Percentiles rank a stretch among this genome's conserved stretches.
phyloP scores from a whole-genome alignment of 2,888 invertebrate genomes.

The Sminthurinus aureus region DNA sequence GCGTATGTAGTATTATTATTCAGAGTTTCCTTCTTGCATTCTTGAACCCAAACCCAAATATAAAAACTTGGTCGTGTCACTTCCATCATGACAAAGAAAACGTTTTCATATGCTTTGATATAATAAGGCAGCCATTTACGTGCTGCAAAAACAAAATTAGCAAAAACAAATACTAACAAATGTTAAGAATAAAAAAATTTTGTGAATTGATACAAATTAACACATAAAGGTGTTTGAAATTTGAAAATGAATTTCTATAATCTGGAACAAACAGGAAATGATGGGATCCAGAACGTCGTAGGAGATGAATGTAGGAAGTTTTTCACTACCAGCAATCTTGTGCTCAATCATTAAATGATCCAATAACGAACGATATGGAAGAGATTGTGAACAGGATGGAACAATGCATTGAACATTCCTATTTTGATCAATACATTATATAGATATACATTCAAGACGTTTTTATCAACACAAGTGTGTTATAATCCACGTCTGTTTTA shows the following conservation, averaged over 20 bases:
- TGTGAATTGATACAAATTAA: not conserved
- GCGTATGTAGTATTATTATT: slow-evolving; percentile 40
- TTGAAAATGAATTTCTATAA: not conserved
- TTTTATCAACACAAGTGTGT: not conserved
- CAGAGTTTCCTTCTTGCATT: slow-evolving; percentile 44
- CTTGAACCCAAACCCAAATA: slow-evolving; percentile 55
- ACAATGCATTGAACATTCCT: slow-evolving; percentile 53
- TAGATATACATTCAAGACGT: not conserved
- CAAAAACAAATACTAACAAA: not conserved
- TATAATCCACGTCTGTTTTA: not conserved
- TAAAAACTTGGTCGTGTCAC: slow-evolving; percentile 46
- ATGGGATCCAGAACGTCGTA: slow-evolving; percentile 42
- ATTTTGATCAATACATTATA: not conserved
- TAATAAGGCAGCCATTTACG: slow-evolving; percentile 56
- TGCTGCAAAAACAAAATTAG: slow-evolving; percentile 18
- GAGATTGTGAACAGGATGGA: slow-evolving; percentile 41
- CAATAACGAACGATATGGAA: slow-evolving; percentile 50
- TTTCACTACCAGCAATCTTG: slow-evolving; percentile 44
- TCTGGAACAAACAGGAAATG: not conserved
- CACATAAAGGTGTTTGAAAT: not conserved
- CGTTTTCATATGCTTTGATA: slow-evolving; percentile 49
- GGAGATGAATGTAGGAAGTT: slow-evolving; percentile 46
- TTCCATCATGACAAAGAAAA: slow-evolving; percentile 57
- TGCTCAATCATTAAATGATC: slow-evolving; percentile 50
- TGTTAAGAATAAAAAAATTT: not conserved